A percentile compares a stretch with the other conserved stretches of the same genome.
Evolutionary conservation across 2,888 invertebrate genomes (phyloP).

Genomic region (Linnaemya tessellans): DNA sequence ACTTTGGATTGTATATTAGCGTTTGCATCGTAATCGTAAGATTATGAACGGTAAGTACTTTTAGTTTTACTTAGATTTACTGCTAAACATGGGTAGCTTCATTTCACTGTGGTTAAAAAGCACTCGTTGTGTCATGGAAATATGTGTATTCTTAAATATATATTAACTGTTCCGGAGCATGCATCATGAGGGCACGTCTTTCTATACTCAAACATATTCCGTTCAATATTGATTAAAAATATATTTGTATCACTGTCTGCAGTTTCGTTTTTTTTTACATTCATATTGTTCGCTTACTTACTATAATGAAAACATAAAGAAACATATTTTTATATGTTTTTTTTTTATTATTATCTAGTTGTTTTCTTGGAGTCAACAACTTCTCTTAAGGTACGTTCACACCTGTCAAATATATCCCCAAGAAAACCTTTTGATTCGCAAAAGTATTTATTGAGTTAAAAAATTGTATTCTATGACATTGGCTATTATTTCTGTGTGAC

Average conservation of each 20-base stretch:
- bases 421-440: no score
- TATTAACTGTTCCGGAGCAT: constrained; percentile 15
- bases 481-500: no score
- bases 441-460: no score
- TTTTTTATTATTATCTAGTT: not conserved
- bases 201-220: constrained; percentile 45
- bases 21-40: not conserved
- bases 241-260: constrained; percentile 47
- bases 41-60: not conserved
- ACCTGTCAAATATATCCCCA: no score
- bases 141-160: not conserved
- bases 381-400: no score
- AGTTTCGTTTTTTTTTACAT: constrained; percentile 14
- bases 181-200: constrained; percentile 59
- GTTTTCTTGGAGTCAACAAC: no score
- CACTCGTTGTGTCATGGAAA: constrained; percentile 4
- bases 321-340: not conserved
- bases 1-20: not conserved
- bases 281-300: not conserved
- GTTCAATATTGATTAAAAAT: constrained; percentile 59
- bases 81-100: no score
- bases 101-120: not conserved
- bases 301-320: no score
- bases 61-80: not conserved
- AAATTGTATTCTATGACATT: no score